Evolutionary conservation across 2,113 vertebrate species (phyloP).

Genomic region (Anolis sagrei): DNA sequence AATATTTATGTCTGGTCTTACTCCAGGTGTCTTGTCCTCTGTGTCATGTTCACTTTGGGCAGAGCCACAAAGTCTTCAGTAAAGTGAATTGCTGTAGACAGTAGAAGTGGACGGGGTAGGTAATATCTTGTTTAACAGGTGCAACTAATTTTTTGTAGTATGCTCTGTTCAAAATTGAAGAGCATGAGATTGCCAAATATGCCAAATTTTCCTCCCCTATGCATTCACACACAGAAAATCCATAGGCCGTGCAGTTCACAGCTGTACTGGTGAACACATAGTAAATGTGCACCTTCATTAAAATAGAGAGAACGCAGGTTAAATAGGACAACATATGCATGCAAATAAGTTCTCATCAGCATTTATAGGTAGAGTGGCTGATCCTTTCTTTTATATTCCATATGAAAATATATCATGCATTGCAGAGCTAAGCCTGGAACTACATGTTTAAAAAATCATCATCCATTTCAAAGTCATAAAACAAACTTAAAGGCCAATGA

Average conservation of each 20-base stretch:
- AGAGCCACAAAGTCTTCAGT: neutral
- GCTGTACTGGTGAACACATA: neutral
- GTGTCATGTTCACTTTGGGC: neutral
- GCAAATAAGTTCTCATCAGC: neutral
- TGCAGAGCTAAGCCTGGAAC: neutral
- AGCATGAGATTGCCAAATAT: neutral
- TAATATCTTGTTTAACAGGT: neutral
- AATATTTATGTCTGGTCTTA: neutral
- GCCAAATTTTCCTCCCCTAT: neutral
- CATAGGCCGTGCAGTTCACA: neutral
- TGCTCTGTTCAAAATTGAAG: neutral
- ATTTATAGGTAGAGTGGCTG: neutral
- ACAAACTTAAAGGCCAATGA: neutral
- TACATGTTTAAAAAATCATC: neutral
- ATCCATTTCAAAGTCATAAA: conserved; percentile 4
- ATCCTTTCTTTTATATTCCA: neutral
- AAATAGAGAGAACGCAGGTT: neutral
- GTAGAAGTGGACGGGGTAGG: neutral
- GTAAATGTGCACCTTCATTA: neutral
- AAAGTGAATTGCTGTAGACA: neutral
- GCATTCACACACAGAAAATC: neutral
- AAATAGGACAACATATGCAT: neutral
- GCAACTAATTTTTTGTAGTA: neutral
- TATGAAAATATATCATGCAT: neutral
- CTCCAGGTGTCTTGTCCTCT: neutral